These are phyloP conservation scores for Glyphotaelius pellucidus DNA, from an alignment of 2,888 invertebrate genomes.

Conservation along the genomic window DNA sequence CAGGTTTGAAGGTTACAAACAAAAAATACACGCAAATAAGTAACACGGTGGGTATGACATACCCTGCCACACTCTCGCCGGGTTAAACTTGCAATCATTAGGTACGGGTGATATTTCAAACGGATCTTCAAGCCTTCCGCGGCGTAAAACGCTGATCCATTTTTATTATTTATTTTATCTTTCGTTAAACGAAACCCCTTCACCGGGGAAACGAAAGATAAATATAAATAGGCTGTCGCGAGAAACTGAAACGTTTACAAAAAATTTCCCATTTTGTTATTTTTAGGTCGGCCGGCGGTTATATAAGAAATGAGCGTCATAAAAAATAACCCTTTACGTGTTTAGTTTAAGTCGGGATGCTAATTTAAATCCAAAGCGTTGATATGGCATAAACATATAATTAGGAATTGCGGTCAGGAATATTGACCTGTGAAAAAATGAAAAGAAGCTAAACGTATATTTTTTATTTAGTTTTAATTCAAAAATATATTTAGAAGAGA, in stretches of 20 bases:
- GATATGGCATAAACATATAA: neutral
- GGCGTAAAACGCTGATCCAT: neutral
- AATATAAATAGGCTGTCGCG: neutral
- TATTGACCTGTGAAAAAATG: too few relatives aligned
- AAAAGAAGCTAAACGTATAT: too few relatives aligned
- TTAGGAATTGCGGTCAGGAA: too few relatives aligned
- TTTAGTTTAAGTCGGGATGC: neutral
- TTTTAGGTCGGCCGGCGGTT: neutral
- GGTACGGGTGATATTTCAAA: slow-evolving; percentile 2
- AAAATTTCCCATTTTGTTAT: neutral
- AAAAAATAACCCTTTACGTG: neutral
- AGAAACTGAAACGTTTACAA: neutral
- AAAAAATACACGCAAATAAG: too few relatives aligned
- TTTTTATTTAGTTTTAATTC: too few relatives aligned
- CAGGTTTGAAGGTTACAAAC: too few relatives aligned
- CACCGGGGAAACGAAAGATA: neutral
- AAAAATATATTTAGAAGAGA: too few relatives aligned
- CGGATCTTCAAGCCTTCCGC: neutral
- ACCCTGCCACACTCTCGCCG: too few relatives aligned
- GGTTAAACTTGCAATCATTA: neutral
- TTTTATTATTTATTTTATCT: neutral
- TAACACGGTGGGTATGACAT: too few relatives aligned
- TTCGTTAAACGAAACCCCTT: neutral
- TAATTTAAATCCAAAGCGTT: neutral
- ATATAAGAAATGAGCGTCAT: neutral